Conservation (phyloP, 2,888 invertebrate genomes). For the Pheosia tremula region DNA sequence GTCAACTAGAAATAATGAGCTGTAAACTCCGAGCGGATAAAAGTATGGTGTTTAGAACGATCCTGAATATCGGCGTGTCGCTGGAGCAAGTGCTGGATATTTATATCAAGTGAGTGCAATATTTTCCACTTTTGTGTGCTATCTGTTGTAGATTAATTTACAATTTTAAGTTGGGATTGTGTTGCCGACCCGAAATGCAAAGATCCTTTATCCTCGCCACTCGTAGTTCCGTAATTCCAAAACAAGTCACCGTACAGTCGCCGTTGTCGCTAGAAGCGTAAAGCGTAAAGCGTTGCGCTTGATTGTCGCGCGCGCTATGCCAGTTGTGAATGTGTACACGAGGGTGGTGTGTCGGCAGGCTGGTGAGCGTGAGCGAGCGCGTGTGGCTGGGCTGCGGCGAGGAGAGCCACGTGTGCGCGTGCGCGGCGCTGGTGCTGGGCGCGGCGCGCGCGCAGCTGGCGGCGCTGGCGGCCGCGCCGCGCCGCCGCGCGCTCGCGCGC, state of each 20-base stretch:
- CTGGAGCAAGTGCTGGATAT: slow-evolving; percentile 91
- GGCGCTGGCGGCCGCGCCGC: slow-evolving; percentile 74
- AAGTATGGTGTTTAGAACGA: slow-evolving; percentile 90
- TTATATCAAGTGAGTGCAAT: slow-evolving; percentile 89
- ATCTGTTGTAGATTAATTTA: background rate
- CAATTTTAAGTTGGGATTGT: no score
- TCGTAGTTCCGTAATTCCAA: no score
- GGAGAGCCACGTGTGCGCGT: slow-evolving; percentile 93
- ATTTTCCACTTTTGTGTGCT: background rate
- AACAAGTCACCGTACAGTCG: no score
- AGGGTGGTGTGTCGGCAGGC: slow-evolving; percentile 53
- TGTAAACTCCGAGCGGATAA: slow-evolving; percentile 89
- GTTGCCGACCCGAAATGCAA: no score
- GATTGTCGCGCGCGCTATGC: no score
- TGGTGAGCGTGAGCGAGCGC: slow-evolving; percentile 92
- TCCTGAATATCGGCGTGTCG: slow-evolving; percentile 91
- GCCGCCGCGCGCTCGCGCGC: slow-evolving; percentile 71
- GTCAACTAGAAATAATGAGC: slow-evolving; percentile 90
- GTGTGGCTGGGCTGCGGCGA: slow-evolving; percentile 94
- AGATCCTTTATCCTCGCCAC: no score
- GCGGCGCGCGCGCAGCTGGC: slow-evolving; percentile 86
- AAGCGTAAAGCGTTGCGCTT: no score
- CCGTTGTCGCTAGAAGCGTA: no score
- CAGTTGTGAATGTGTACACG: no score
- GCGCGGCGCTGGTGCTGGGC: slow-evolving; percentile 89